Base-by-base conservation (phyloP, 2,888 invertebrate species). In the Hypsopygia costalis region DNA sequence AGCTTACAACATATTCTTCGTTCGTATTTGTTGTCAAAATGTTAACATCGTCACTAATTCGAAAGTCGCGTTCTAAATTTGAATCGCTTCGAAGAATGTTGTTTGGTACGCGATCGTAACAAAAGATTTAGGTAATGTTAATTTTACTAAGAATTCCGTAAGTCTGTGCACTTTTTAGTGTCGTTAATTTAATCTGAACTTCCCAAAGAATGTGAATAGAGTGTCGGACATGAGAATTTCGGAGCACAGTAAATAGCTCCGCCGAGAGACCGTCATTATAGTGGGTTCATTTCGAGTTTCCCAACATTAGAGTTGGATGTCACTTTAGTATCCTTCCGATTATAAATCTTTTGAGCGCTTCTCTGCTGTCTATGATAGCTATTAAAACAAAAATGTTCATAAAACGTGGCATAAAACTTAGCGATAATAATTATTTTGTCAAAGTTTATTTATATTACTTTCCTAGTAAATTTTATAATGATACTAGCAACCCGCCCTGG, bases 21-120 rank as follows among this genome's bases (percentile, higher is more conserved):
- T 51, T 62, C 51, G 62, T 65, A 76, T 74, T 69, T 66, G 71
- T 74, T 75, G 73, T 78, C 63, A 73, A 76, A 79, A 74, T 69
- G 70, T 71, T 71, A 69, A 68, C 63, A 62, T 62, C 55, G 46
- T 42, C 44, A 46, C 42, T 57, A 54, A 52, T 55, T 64, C 45
- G 54, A 65, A 63, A 68, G 62, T 64, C 61, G 62, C 67, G 68
- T 71, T 79, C 81, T 78, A 81, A 77, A 77, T 82, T 70, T 59
- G 74, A 65, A 70, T 60, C 59, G 50, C 57, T 72, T 72, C 66
- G 50, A 70, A 65, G 79, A 81, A 81, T 81, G 75, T 54, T 67
- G 66, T 71, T 62, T 58, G 60, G 61, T 61, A 57, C 55, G 58
- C 58, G 58, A 61, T 65, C 61, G 25, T 62, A 62, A 72, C 71